Conservation (phyloP, 1,140 invertebrate species). For the Polypedilum vanderplanki region DNA sequence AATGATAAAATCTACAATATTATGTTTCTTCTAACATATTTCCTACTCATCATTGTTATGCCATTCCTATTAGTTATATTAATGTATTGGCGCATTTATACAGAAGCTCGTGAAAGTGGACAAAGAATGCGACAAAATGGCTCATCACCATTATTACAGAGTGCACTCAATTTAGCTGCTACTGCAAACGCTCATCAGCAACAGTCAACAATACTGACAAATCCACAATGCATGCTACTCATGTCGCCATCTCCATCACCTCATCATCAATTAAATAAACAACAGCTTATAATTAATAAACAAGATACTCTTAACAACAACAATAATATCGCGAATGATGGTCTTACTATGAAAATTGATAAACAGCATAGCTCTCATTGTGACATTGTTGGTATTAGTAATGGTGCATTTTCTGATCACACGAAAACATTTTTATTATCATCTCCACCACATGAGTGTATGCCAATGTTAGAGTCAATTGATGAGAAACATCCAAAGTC, state of each 20-base stretch:
- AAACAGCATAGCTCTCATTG: neutral
- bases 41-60: slow-evolving; percentile 54
- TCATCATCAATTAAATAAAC: slow-evolving; percentile 30
- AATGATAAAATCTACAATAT: slow-evolving; percentile 34
- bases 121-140: slow-evolving; percentile 60
- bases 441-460: slow-evolving; percentile 23
- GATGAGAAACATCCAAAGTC: slow-evolving; percentile 14
- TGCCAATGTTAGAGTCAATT: slow-evolving; percentile 10
- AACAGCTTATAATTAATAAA: slow-evolving; percentile 19
- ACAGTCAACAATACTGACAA: slow-evolving; percentile 35
- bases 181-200: slow-evolving; percentile 26
- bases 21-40: slow-evolving; percentile 45
- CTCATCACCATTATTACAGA: slow-evolving; percentile 48
- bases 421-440: slow-evolving; percentile 30
- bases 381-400: neutral
- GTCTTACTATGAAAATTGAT: slow-evolving; percentile 11
- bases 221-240: neutral
- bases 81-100: slow-evolving; percentile 65
- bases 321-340: slow-evolving; percentile 33
- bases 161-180: slow-evolving; percentile 39
- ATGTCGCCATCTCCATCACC: slow-evolving; percentile 13
- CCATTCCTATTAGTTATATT: slow-evolving; percentile 60
- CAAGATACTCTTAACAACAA: slow-evolving; percentile 30
- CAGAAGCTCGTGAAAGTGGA: slow-evolving; percentile 61
- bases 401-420: neutral